A percentile compares a stretch with the other conserved stretches of the same genome.
Evolutionary conservation across 2,797 vertebrate species (phyloP).

Genomic region (Myiotriccus ornatus): DNA sequence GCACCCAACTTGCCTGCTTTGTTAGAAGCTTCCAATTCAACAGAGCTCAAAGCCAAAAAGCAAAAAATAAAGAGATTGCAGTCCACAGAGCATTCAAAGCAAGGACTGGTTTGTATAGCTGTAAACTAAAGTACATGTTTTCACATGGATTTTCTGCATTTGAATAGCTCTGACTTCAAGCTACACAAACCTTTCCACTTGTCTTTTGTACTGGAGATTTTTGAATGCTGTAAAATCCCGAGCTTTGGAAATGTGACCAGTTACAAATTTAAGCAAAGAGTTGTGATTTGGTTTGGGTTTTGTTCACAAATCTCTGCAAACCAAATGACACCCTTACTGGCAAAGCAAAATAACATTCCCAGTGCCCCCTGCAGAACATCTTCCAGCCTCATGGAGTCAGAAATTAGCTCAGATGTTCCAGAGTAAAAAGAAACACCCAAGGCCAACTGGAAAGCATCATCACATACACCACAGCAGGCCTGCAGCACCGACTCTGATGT

Average conservation of each 20-base stretch:
- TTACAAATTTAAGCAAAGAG: neutral
- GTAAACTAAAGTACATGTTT: neutral
- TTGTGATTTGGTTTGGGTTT: neutral
- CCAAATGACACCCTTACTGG: neutral
- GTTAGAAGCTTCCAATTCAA: neutral
- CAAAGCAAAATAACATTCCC: neutral
- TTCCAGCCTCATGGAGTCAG: constrained; percentile 12
- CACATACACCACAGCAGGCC: neutral
- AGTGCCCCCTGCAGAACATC: neutral
- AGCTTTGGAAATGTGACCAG: neutral
- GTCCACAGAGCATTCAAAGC: neutral
- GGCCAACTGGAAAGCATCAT: constrained; percentile 37
- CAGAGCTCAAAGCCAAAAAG: neutral
- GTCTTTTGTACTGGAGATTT: constrained; percentile 1
- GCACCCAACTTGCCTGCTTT: neutral
- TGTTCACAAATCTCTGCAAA: neutral
- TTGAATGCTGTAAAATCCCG: neutral
- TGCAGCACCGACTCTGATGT: neutral
- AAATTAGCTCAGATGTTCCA: constrained; percentile 10
- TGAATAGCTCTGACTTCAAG: constrained; percentile 8
- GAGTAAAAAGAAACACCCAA: neutral
- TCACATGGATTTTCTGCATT: constrained; percentile 6
- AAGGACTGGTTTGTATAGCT: neutral
- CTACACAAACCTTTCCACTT: neutral
- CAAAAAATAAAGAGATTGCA: neutral